A percentile compares a stretch with the other conserved stretches of the same genome.
phyloP scores from a whole-genome alignment of 2,888 invertebrate genomes.

The Elysia crispata region DNA sequence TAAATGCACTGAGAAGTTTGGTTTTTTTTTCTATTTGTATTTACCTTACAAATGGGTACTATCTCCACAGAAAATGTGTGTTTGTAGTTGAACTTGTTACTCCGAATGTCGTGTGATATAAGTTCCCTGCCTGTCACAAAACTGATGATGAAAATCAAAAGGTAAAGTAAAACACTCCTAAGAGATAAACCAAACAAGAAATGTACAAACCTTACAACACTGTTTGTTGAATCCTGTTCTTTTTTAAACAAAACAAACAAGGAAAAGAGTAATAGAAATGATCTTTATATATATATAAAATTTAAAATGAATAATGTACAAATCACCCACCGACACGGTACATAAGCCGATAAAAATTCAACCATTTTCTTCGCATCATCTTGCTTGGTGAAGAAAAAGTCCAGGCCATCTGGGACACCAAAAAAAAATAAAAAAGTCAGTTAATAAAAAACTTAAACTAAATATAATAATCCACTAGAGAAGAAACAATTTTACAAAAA shows the following conservation, averaged over 20 bases:
- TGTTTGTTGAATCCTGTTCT: no score
- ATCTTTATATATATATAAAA: no score
- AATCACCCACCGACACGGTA: constrained; percentile 84
- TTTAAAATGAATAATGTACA: no score
- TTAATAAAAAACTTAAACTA: not conserved
- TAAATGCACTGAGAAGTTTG: no score
- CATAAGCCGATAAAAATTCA: constrained; percentile 91
- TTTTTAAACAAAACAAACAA: no score
- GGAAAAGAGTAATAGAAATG: no score
- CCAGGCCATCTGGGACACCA: constrained; percentile 87
- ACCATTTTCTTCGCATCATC: constrained; percentile 95
- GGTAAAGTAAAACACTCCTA: no score
- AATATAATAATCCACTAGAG: not conserved
- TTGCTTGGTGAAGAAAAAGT: constrained; percentile 94
- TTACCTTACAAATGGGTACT: constrained; percentile 96
- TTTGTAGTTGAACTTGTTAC: constrained; percentile 97
- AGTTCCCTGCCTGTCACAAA: constrained; percentile 94
- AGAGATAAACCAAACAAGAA: no score
- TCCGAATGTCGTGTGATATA: constrained; percentile 97
- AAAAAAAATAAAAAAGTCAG: not conserved
- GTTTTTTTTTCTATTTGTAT: constrained; percentile 68
- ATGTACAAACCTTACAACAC: no score
- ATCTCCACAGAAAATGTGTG: constrained; percentile 94
- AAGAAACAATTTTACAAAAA: not conserved
- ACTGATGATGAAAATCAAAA: constrained; percentile 73